These are phyloP conservation scores for Apodemia hepburni DNA, from an alignment of 2,888 invertebrate genomes.

Conservation along the genomic window DNA sequence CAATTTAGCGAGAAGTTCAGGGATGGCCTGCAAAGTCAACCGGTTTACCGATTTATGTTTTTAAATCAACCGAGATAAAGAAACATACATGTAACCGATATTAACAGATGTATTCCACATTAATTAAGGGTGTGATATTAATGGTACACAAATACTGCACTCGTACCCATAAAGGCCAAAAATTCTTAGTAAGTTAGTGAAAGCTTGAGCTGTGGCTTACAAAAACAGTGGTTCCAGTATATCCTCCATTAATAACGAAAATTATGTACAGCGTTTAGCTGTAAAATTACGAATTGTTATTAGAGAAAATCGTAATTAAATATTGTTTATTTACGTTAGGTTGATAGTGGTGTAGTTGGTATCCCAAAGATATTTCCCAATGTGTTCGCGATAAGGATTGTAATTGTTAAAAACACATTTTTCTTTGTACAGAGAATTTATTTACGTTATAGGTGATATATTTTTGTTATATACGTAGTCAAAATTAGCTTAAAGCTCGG, in stretches of 20 bases:
- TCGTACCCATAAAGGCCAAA: too few species aligned
- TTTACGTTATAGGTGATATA: neutral
- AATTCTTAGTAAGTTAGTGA: too few species aligned
- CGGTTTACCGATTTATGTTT: too few species aligned
- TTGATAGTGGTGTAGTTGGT: neutral
- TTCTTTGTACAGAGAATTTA: neutral
- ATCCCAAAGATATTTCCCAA: neutral
- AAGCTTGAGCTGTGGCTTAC: too few species aligned
- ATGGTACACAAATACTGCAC: too few species aligned
- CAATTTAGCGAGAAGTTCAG: too few species aligned
- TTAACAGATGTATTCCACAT: too few species aligned
- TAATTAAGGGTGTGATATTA: too few species aligned
- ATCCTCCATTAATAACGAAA: neutral
- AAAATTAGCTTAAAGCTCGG: neutral
- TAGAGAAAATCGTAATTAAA: neutral
- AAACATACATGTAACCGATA: too few species aligned
- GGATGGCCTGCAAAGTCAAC: too few species aligned
- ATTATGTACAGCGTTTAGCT: neutral
- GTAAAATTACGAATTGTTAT: slow-evolving; percentile 5
- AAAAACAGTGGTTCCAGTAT: neutral
- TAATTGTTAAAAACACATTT: neutral
- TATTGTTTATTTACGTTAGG: too few species aligned
- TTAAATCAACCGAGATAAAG: too few species aligned
- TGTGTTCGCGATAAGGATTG: neutral
- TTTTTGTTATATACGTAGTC: neutral